A percentile compares a stretch with the other conserved stretches of the same genome.
Evolutionary conservation across 2,113 vertebrate species (phyloP).

Genomic region (Lepisosteus oculatus): DNA sequence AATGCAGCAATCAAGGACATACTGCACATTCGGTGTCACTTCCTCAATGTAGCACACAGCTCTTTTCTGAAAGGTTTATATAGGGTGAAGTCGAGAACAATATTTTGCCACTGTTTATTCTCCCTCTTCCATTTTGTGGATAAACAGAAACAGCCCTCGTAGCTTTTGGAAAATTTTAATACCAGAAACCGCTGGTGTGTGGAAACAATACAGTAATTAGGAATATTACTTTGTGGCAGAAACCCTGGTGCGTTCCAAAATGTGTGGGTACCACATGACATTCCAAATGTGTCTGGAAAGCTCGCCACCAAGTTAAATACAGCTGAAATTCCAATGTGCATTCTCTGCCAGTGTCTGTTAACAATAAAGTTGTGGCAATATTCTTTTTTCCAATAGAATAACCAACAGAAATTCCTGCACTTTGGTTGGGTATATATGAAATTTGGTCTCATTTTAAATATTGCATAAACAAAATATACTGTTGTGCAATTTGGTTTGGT

Average conservation of each 20-base stretch:
- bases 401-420: slow-evolving; percentile 37
- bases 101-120: slow-evolving; percentile 10
- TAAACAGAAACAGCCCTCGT: too few relatives aligned
- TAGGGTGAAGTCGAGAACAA: too few relatives aligned
- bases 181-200: too few relatives aligned
- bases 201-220: too few relatives aligned
- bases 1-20: too few relatives aligned
- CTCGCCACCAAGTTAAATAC: slow-evolving; percentile 22
- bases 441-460: slow-evolving; percentile 26
- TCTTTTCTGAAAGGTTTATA: too few relatives aligned
- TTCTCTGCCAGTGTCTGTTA: slow-evolving; percentile 22
- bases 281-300: slow-evolving; percentile 32
- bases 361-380: slow-evolving; percentile 32
- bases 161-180: too few relatives aligned
- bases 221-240: neutral
- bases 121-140: too few relatives aligned
- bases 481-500: slow-evolving; percentile 8
- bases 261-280: slow-evolving; percentile 20
- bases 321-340: slow-evolving; percentile 20
- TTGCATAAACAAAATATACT: slow-evolving; percentile 1
- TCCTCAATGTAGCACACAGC: too few relatives aligned
- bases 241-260: neutral
- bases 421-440: slow-evolving; percentile 33
- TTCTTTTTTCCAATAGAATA: slow-evolving; percentile 27
- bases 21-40: too few relatives aligned